These are phyloP conservation scores for Eurosta solidaginis DNA, from an alignment of 1,140 invertebrate genomes.

Conservation along the genomic window DNA sequence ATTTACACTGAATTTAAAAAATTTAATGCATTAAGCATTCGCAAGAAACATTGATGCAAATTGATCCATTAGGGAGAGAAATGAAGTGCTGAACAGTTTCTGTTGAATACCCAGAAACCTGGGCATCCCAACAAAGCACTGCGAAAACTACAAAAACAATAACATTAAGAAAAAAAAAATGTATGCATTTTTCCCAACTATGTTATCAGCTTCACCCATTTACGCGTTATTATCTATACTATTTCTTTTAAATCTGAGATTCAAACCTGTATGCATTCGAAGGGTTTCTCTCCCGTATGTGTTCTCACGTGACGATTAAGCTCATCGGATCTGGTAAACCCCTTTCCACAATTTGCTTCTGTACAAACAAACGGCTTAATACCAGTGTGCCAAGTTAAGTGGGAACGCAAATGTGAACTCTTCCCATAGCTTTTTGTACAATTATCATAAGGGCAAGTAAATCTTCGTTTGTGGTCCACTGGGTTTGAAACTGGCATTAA, in stretches of 20 bases:
- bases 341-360: slow-evolving; percentile 65
- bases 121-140: too few relatives aligned
- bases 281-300: slow-evolving; percentile 79
- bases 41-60: too few relatives aligned
- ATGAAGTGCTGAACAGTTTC: too few relatives aligned
- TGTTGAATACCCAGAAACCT: too few relatives aligned
- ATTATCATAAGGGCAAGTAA: slow-evolving; percentile 53
- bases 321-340: slow-evolving; percentile 57
- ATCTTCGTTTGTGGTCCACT: slow-evolving; percentile 50
- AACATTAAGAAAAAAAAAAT: too few relatives aligned
- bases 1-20: too few relatives aligned
- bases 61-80: too few relatives aligned
- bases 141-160: too few relatives aligned
- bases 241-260: neutral
- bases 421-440: slow-evolving; percentile 58
- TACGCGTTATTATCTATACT: too few relatives aligned
- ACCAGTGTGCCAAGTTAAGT: slow-evolving; percentile 57
- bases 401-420: slow-evolving; percentile 56
- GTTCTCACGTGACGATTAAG: slow-evolving; percentile 64
- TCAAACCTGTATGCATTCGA: slow-evolving; percentile 65
- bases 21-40: too few relatives aligned
- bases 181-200: too few relatives aligned
- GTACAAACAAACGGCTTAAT: slow-evolving; percentile 65
- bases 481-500: slow-evolving; percentile 48
- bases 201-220: too few relatives aligned